Evolutionary conservation across 2,888 invertebrate genomes (phyloP), one percentile per base, ranked within the genome.

Genomic region (Noctua pronuba): DNA sequence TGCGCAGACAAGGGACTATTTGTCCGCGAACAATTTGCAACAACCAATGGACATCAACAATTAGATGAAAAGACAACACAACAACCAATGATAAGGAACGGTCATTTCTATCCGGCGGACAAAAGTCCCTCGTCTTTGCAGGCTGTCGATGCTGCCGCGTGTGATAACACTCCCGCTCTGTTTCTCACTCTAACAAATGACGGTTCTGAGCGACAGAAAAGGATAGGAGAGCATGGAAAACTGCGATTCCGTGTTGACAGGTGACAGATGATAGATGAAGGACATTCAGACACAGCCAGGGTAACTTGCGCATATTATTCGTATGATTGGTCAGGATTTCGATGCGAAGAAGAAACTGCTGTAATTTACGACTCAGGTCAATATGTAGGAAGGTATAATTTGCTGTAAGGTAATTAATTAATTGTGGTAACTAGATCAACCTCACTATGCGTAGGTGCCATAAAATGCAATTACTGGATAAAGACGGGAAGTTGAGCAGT

Each of bases 351-450:
- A 18, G 13, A 52, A 49, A 35, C 55, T n/a, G 1, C n/a, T 44
- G 28, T 49, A 21, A 52, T 62, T 68, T 8, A 64, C 16, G 41
- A 24, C 35, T 18, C 1, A 5, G 64, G 35, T 58, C 49, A 76
- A 49, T 49, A 35, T 16, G 41, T 41, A 66, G 41, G 66, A 69
- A 41, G 82, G 55, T 41, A 60, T 64, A 72, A 84, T 75, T 75
- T 44, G 68, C 35, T n/a, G 31, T 41, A 41, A 35, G 52, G 46
- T 85, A 75, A 76, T 83, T 76, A 62, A 70, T 69, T 82, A 76
- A 83, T 85, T 85, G 83, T 67, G 49, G 64, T 70, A 62, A 85
- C 35, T 65, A 69, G 60, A 81, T 76, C 21, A 65, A 52, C 76
- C 11, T 44, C 16, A 41, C 1, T 2, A 31, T 46, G 72, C 65